phyloP scores from a whole-genome alignment of 2,113 vertebrate species.

The Elaphurus davidianus region DNA sequence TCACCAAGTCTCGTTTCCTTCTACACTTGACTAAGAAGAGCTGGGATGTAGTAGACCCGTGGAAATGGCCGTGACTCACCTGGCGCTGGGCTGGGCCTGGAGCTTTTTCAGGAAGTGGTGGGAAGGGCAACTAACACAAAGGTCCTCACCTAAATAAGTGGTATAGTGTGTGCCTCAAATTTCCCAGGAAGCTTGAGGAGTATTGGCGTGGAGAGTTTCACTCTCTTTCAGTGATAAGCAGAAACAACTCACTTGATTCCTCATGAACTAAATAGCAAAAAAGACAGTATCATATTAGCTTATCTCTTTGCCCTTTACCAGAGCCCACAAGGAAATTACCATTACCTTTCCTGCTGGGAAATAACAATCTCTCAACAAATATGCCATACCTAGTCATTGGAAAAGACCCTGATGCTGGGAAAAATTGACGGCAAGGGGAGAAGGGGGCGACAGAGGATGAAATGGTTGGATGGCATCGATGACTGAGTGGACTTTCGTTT shows the following conservation, averaged over 20 bases:
- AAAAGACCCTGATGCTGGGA: background rate
- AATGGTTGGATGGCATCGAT: background rate
- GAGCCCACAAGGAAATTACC: constrained; percentile 1
- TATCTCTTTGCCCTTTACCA: constrained; percentile 53
- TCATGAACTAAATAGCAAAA: background rate
- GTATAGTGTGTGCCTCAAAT: background rate
- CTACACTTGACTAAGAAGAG: background rate
- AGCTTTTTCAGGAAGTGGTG: constrained; percentile 7
- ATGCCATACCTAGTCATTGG: background rate
- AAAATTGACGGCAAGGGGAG: background rate
- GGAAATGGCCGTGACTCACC: constrained; percentile 29
- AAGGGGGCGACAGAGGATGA: background rate
- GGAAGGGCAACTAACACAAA: constrained; percentile 15
- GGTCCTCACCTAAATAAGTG: background rate
- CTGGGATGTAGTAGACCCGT: background rate
- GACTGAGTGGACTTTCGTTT: background rate
- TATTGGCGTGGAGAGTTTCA: constrained; percentile 1
- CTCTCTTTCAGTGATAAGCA: constrained; percentile 1
- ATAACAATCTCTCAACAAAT: background rate
- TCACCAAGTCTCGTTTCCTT: background rate
- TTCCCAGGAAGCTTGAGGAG: constrained; percentile 47
- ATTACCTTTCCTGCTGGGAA: background rate
- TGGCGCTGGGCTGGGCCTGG: background rate
- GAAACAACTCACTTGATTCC: constrained; percentile 20
- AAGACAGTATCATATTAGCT: background rate